A percentile compares a stretch with the other conserved stretches of the same genome.
These are phyloP conservation scores for Megalopta genalis DNA, from an alignment of 1,140 invertebrate genomes.

Conservation along the genomic window DNA sequence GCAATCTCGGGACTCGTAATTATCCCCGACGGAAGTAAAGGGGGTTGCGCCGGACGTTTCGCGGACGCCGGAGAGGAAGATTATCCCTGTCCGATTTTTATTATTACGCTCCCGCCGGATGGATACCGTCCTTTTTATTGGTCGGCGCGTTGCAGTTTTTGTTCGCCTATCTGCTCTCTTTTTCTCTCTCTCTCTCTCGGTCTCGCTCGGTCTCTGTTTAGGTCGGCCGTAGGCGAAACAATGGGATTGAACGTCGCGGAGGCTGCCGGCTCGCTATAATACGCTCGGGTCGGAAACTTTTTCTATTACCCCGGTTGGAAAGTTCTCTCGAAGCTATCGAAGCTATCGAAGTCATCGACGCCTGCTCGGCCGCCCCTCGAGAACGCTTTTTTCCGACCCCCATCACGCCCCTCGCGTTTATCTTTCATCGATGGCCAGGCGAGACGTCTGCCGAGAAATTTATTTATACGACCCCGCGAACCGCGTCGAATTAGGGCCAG, in stretches of 20 bases:
- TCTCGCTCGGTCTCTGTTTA: too few species aligned
- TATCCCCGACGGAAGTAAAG: not conserved
- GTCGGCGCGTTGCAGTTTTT: not conserved
- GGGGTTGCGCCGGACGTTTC: not conserved
- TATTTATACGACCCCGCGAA: too few species aligned
- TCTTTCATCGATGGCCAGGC: too few species aligned
- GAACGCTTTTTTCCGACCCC: too few species aligned
- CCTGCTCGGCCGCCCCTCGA: too few species aligned
- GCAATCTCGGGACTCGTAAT: not conserved
- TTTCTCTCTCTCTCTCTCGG: too few species aligned
- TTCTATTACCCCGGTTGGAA: too few species aligned
- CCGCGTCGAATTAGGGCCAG: too few species aligned
- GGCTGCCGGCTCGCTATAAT: not conserved
- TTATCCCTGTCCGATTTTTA: not conserved
- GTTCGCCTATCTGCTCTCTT: not conserved
- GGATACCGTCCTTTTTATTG: slow-evolving; percentile 6
- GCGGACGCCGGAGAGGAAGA: not conserved
- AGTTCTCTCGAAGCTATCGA: too few species aligned
- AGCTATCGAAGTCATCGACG: too few species aligned
- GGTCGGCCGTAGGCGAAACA: not conserved
- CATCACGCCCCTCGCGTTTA: too few species aligned
- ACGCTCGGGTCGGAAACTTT: not conserved
- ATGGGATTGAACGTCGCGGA: not conserved
- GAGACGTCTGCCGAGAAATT: too few species aligned
- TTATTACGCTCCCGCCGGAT: not conserved